Evolutionary conservation across 2,888 invertebrate species (phyloP), one percentile per base, ranked within the genome.

Genomic region (Chrysolina oricalcia): DNA sequence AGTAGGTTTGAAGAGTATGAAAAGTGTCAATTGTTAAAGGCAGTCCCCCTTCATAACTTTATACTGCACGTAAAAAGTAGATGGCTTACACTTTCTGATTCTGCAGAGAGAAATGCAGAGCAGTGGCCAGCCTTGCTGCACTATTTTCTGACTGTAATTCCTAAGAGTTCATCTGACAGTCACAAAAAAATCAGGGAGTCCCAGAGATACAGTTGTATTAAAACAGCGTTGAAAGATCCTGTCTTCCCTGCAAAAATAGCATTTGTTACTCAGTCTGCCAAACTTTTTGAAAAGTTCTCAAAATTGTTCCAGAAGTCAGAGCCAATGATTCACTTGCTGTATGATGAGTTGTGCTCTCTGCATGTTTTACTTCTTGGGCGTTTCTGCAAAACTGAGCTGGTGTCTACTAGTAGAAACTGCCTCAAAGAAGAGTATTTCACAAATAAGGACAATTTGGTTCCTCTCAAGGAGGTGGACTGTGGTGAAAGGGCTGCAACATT

Each of bases 311-410:
- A 50, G 50, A 17, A 50, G n/a, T 50, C 50, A 19, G 50, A 50
- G 50, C 50, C 50, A 15, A 50, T 50, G 50, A 50, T 50, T 50
- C 19, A 50, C 19, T 50, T 50, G 50, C 50, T 50, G 19, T n/a
- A 17, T 50, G 50, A 19, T n/a, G n/a, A 17, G 19, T 50, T 50
- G 9, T 48, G n/a, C 48, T 48, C n/a, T n/a, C n/a, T 48, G 48
- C 4, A n/a, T n/a, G n/a, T 15, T 73, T 65, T 77, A 59, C 23
- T 78, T 72, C 65, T 21, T 40, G 40, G 40, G 40, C 40, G 10
- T 15, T 43, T 43, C 43, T 43, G 43, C 43, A 43, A 15, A 50
- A n/a, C 50, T 50, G 50, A 17, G 50, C 50, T 50, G 50, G 50
- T 50, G 50, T 50, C 50, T 17, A 50, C 19, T 50, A 50, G 50